Evolutionary conservation across 2,797 vertebrate species (phyloP).

Genomic region (Adelosebastes latens): DNA sequence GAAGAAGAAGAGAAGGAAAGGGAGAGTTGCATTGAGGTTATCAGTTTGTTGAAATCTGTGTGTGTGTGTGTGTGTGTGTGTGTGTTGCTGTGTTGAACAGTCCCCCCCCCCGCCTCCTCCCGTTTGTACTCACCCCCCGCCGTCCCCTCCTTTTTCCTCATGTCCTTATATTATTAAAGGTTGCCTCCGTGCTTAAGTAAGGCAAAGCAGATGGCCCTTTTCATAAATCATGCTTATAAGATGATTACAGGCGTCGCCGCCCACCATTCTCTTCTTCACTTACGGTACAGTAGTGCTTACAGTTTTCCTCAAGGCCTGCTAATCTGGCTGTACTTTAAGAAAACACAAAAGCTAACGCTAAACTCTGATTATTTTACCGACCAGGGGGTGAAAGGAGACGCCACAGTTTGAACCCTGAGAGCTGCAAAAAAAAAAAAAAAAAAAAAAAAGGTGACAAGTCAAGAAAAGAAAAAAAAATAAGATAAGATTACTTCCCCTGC

Average conservation of each 20-base stretch:
- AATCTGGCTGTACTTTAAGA: constrained; percentile 48
- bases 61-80: background rate
- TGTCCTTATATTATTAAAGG: constrained; percentile 87
- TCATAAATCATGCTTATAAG: constrained; percentile 86
- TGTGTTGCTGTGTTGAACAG: constrained; percentile 11
- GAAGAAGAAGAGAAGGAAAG: background rate
- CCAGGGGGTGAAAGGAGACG: background rate
- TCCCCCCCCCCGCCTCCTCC: background rate
- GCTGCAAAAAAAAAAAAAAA: background rate
- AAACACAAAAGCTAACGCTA: constrained; percentile 8
- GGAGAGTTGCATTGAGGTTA: constrained; percentile 15
- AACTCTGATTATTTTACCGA: constrained; percentile 39
- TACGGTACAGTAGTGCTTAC: constrained; percentile 50
- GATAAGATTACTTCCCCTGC: constrained; percentile 29
- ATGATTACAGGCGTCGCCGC: constrained; percentile 78
- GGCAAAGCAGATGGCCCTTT: constrained; percentile 86
- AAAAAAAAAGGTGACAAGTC: constrained; percentile 37
- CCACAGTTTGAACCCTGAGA: constrained; percentile 8
- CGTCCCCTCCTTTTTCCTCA: constrained; percentile 51
- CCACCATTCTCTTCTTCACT: constrained; percentile 62
- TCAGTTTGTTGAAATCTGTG: constrained; percentile 15
- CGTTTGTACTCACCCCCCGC: constrained; percentile 3
- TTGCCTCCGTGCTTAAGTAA: constrained; percentile 83
- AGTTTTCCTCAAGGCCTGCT: constrained; percentile 49
- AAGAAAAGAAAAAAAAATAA: background rate